Conservation (phyloP, 2,888 invertebrate species). For the Hypena proboscidalis region DNA sequence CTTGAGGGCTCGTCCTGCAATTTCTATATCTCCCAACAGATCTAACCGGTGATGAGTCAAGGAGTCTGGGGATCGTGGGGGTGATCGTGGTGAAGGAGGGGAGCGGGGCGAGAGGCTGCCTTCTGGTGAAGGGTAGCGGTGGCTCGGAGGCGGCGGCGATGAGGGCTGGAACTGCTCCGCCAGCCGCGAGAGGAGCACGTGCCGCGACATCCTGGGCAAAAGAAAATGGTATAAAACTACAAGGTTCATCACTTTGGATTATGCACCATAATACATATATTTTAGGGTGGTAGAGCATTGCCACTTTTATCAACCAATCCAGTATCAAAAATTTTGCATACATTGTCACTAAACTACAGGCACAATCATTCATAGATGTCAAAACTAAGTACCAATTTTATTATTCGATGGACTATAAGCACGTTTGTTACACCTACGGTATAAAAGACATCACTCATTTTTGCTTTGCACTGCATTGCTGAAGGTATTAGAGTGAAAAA, state of each 20-base stretch:
- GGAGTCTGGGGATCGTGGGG: constrained; percentile 69
- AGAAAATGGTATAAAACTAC: background rate
- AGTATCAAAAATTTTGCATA: too few relatives aligned
- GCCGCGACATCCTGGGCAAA: constrained; percentile 72
- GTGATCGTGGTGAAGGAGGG: constrained; percentile 62
- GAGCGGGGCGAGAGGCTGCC: constrained; percentile 72
- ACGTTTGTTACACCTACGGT: too few relatives aligned
- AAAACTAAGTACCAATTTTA: too few relatives aligned
- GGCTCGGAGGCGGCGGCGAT: constrained; percentile 67
- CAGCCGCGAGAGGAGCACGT: constrained; percentile 76
- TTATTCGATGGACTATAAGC: too few relatives aligned
- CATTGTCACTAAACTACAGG: too few relatives aligned
- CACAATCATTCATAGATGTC: too few relatives aligned
- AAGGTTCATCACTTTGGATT: background rate
- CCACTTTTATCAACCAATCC: too few relatives aligned
- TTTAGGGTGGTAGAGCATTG: too few relatives aligned
- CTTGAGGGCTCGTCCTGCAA: constrained; percentile 78
- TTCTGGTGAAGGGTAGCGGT: constrained; percentile 73
- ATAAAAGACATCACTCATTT: too few relatives aligned
- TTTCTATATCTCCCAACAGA: constrained; percentile 75
- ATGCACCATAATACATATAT: too few relatives aligned
- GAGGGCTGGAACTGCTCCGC: constrained; percentile 78
- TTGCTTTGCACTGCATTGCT: too few relatives aligned
- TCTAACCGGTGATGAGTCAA: constrained; percentile 66
- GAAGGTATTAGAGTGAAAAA: too few relatives aligned